A percentile compares a stretch with the other conserved stretches of the same genome.
phyloP scores from a whole-genome alignment of 2,113 vertebrate genomes.

The Phasianus colchicus region DNA sequence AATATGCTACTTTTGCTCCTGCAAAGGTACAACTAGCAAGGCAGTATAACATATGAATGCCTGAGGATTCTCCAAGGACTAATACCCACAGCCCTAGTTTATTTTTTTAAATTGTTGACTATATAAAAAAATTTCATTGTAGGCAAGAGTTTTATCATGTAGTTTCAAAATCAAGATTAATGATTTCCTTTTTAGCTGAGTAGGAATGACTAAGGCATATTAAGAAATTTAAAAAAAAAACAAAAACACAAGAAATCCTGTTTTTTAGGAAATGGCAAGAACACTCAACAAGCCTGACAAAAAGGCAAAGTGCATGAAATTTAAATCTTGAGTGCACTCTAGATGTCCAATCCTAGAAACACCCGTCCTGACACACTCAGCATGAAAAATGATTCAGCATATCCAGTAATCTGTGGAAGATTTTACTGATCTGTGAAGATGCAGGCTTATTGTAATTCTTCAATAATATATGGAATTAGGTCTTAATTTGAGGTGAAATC shows the following conservation, averaged over 20 bases:
- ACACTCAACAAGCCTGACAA: neutral
- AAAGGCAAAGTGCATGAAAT: accelerated
- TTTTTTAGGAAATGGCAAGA: accelerated
- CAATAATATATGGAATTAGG: neutral
- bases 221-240: neutral
- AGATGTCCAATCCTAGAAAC: neutral
- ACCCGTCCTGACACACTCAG: neutral
- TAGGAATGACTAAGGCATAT: neutral
- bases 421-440: neutral
- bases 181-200: neutral
- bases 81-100: neutral
- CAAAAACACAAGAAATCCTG: neutral
- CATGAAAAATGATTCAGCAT: accelerated
- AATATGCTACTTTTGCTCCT: neutral
- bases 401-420: neutral
- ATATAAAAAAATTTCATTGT: neutral
- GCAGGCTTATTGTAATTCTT: neutral
- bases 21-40: neutral
- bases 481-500: neutral
- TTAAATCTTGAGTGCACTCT: too few relatives aligned
- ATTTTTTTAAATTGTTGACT: neutral
- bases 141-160: accelerated
- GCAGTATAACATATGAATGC: neutral
- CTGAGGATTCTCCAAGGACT: neutral
- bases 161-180: neutral